Evolutionary conservation across 2,888 invertebrate species (phyloP), one percentile per base, ranked within the genome.

Genomic region (Dicyrtomina minuta): DNA sequence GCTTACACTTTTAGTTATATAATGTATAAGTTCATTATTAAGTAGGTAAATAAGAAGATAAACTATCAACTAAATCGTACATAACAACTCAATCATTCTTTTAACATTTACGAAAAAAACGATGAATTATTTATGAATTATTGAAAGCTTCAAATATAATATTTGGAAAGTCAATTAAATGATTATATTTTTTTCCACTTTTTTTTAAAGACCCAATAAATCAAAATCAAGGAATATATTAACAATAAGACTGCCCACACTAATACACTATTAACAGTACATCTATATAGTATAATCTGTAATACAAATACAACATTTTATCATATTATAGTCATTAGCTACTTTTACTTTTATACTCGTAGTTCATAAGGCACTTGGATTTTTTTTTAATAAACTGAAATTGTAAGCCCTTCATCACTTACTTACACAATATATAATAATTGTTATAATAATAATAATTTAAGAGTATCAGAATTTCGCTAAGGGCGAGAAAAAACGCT

Each of bases 11-110:
- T n/a, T n/a, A n/a, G n/a, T n/a, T n/a, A 8, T 33, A 33, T 33
- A 33, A 46, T 46, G 46, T 46, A 12, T 46, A 46, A 46, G n/a
- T 46, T 46, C 15, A 15, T 56, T 22, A 41, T 64, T 64, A 64
- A 64, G 64, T 64, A 64, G 64, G 53, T 53, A 64, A 39, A 64
- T 64, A 64, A 64, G 64, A 53, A 64, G 64, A 64, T 64, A 41
- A 53, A 51, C 39, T 53, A 62, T 26, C 33, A 3, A 33, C 33
- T 33, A 33, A 33, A 33, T 5, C 33, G 33, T 33, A 33, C 17
- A 62, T 24, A 46, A 10, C 62, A 62, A 51, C 26, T 41, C n/a
- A 53, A 64, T 17, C 39, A 64, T 53, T 41, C 43, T 43, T 43
- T 39, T 39, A 58, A 33, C 12, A 10, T 22, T 53, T 22, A 33